Percentiles rank a stretch among this genome's conserved stretches.
phyloP scores from a whole-genome alignment of 2,797 vertebrate species.

The Octomys mimax region DNA sequence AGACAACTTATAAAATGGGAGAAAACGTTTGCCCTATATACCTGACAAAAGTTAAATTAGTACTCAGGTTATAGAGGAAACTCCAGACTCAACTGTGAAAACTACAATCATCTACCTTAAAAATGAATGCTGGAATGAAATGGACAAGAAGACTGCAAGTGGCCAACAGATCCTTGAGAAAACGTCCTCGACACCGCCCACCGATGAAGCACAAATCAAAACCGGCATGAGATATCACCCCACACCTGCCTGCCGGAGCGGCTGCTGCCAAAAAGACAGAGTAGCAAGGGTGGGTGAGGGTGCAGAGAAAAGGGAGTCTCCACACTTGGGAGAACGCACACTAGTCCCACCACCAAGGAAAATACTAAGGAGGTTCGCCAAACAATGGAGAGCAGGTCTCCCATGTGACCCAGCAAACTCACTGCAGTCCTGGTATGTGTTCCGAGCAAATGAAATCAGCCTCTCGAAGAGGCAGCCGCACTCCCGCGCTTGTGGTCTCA shows the following conservation, averaged over 20 bases:
- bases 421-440: no score
- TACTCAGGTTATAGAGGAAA: not conserved
- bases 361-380: not conserved
- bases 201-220: not conserved
- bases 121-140: no score
- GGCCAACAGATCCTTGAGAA: not conserved
- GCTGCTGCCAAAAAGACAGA: not conserved
- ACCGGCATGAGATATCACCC: no score
- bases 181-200: no score
- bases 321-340: no score
- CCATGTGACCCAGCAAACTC: not conserved
- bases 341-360: no score
- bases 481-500: not conserved
- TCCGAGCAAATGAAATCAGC: not conserved
- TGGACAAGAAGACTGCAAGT: not conserved
- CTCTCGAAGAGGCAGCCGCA: not conserved
- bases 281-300: no score
- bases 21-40: no score
- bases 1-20: not conserved
- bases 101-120: not conserved
- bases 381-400: not conserved
- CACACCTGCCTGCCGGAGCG: not conserved
- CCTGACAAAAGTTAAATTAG: not conserved
- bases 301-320: no score
- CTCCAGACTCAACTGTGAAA: not conserved